Base-by-base conservation (phyloP, 2,888 invertebrate species). In the Nomada flava region DNA sequence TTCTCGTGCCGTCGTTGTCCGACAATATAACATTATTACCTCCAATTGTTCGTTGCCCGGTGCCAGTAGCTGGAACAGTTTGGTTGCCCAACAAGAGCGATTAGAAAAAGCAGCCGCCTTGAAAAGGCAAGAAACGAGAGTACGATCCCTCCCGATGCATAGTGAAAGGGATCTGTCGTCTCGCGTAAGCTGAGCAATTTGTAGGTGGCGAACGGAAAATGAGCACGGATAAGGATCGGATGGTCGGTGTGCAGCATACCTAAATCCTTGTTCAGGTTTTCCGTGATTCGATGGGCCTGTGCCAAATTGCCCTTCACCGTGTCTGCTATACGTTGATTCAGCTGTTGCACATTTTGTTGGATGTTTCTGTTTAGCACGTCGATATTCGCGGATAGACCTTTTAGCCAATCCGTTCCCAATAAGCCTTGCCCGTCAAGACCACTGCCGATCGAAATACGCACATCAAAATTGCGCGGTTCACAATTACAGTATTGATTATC, bases 301-400 rank as follows among this genome's bases (percentile, higher is more conserved):
- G 74, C 77, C 65, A 90, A n/a, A 29, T 82, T 79, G 1, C 29
- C 20, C 1, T 63, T 55, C 23, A 90, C 84, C 18, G 64, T 69
- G 0, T 84, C 50, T 36, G 88, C 82, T 52, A 91, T 77, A 26
- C 71, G 68, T 3, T 76, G 67, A 10, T 85, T 88, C 44, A 88
- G 10, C 0, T 76, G 75, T 0, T 82, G 71, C 2, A 91, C 81
- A 13, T 88, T 78, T 1, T 50, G 47, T 47, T 90, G 82, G 50
- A 91, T 82, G 42, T 87, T 76, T 3, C 55, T 29, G 23, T 69
- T 85, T 64, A 89, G 50, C 11, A 62, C 23, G 9, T 76, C 55
- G n/a, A 91, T 73, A 29, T 59, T 74, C 1, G 65, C 67, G 5
- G 70, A 26, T 2, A 91, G 74, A 4, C 77, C 82, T 1, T 3